Conservation (phyloP, 1,140 invertebrate genomes). For the Hesperophylax magnus region DNA sequence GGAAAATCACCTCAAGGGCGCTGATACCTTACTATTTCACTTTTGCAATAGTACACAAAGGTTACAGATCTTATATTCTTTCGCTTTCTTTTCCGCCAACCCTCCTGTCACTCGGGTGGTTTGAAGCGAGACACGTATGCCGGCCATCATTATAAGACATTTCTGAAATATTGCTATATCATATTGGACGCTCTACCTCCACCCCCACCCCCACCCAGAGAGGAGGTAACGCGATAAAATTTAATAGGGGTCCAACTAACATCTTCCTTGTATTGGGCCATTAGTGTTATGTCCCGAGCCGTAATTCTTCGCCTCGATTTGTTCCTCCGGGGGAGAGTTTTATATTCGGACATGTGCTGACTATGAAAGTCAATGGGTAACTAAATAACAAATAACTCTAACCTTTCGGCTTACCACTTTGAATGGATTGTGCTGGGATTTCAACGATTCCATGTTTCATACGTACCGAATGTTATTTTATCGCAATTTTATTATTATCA, state of each 20-base stretch:
- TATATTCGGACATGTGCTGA: slow-evolving; percentile 42
- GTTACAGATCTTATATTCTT: too few relatives aligned
- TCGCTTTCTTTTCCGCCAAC: background rate
- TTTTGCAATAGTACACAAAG: too few relatives aligned
- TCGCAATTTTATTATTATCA: too few relatives aligned
- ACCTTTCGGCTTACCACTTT: background rate
- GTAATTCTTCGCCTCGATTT: slow-evolving; percentile 56
- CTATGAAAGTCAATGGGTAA: slow-evolving; percentile 40
- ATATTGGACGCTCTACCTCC: slow-evolving; percentile 52
- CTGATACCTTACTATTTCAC: too few relatives aligned
- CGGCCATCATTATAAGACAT: slow-evolving; percentile 58
- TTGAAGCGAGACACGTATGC: slow-evolving; percentile 54
- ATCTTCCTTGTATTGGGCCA: slow-evolving; percentile 56
- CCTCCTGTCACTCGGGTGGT: slow-evolving; percentile 14
- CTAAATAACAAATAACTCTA: slow-evolving; percentile 1
- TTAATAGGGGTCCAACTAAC: slow-evolving; percentile 57
- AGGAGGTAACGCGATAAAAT: slow-evolving; percentile 57
- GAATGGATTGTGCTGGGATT: background rate
- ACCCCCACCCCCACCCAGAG: background rate
- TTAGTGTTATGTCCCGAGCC: slow-evolving; percentile 55
- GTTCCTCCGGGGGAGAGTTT: slow-evolving; percentile 40
- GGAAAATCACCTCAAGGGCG: too few relatives aligned
- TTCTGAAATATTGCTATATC: slow-evolving; percentile 59
- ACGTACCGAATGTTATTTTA: too few relatives aligned
- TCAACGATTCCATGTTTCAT: too few relatives aligned